Percentiles rank a stretch among this genome's conserved stretches.
Evolutionary conservation across 2,113 vertebrate genomes (phyloP).

Genomic region (Nerophis lumbriciformis): DNA sequence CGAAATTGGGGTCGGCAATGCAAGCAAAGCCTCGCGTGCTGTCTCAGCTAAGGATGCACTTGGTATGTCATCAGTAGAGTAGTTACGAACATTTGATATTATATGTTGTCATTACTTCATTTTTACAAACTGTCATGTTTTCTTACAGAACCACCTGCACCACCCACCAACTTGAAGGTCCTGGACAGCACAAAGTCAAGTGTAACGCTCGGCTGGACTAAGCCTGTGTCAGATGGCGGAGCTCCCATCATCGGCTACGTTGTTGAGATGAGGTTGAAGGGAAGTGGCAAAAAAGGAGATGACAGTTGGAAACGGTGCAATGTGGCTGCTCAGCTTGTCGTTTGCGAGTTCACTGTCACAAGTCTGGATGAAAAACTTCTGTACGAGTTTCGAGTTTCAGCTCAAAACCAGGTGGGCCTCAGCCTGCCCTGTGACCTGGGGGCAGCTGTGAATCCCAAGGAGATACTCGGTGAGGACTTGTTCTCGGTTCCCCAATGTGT

Average conservation of each 20-base stretch:
- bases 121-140: not conserved
- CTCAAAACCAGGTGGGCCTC: constrained; percentile 96
- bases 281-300: constrained; percentile 78
- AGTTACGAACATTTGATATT: not conserved
- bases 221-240: constrained; percentile 90
- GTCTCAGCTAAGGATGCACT: constrained; percentile 88
- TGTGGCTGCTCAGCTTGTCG: constrained; percentile 86
- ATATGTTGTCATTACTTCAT: not conserved
- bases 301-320: constrained; percentile 94
- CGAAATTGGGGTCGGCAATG: constrained; percentile 88
- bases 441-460: constrained; percentile 84
- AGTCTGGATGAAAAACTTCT: constrained; percentile 83
- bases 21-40: constrained; percentile 89
- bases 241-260: constrained; percentile 94
- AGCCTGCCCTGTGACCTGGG: constrained; percentile 88
- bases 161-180: constrained; percentile 88
- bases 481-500: not conserved
- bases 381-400: constrained; percentile 95
- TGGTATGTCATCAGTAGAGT: constrained; percentile 73
- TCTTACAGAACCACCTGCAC: constrained; percentile 86
- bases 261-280: constrained; percentile 85
- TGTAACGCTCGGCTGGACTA: constrained; percentile 86
- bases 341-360: constrained; percentile 86
- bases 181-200: constrained; percentile 86
- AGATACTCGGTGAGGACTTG: constrained; percentile 83